Evolutionary conservation across 2,888 invertebrate species (phyloP), one percentile per base, ranked within the genome.

Genomic region (Spodoptera exigua): DNA sequence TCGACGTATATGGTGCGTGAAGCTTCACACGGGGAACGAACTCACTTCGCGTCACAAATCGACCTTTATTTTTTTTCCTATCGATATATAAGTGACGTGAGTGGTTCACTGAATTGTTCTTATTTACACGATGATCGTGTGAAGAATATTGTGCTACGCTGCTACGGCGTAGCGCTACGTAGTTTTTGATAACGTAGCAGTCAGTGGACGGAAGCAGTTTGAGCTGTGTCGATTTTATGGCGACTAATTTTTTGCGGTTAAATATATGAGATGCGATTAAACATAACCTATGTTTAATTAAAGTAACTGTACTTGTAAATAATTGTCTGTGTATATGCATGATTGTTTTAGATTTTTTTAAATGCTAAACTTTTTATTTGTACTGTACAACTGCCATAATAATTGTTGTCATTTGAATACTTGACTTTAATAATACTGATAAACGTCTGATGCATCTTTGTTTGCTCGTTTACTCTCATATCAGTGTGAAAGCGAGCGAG

Each of bases 1-100:
- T 78, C 72, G 70, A 61, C 70, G 76, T 78, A 80, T 79, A 83
- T 81, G 80, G 75, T 74, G 74, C 82, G 82, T 82, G 80, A 83
- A 79, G 67, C 66, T 61, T 64, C 67, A 73, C 69, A 55, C 47
- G 70, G 69, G 21, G 66, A 76, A 64, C 68, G 60, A 74, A 78
- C 74, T 76, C 71, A 68, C 57, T 59, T 55, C 46, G 49, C 61
- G 61, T 67, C 58, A 61, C 71, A 73, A 73, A 78, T 80, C 63
- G 56, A 71, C 70, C 66, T 68, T 74, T 74, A 57, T 63, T 63
- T 65, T 61, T 70, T 72, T 60, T 66, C 48, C 63, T 58, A 53
- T 54, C 36, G 48, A 39, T 64, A 73, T 60, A 74, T 61, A 72
- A 63, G 62, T 52, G 36, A 61, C 21, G 35, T 36, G 35, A 47